Evolutionary conservation across 2,888 invertebrate genomes (phyloP).

Genomic region (Latrodectus hesperus): DNA sequence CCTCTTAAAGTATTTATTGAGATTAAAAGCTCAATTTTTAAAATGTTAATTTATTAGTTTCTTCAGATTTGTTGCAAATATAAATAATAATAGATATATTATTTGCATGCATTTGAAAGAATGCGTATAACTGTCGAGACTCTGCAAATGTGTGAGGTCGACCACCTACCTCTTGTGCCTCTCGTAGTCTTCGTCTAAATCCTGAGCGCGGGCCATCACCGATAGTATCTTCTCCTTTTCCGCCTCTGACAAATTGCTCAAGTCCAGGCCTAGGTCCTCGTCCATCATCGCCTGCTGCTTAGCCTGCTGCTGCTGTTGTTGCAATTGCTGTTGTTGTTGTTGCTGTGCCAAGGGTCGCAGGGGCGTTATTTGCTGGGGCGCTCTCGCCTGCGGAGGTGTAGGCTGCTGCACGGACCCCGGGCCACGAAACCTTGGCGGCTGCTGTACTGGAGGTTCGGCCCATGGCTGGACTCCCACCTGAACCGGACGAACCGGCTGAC

Average conservation of each 20-base stretch:
- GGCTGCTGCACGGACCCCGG: slow-evolving; percentile 25
- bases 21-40: too few species aligned
- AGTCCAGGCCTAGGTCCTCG: slow-evolving; percentile 76
- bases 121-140: too few species aligned
- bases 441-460: slow-evolving; percentile 65
- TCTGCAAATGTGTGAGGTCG: too few species aligned
- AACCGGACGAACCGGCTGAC: slow-evolving; percentile 19
- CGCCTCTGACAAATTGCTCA: slow-evolving; percentile 79
- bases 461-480: slow-evolving; percentile 68
- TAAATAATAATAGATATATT: too few species aligned
- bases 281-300: background rate
- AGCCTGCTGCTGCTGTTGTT: slow-evolving; percentile 19
- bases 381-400: background rate
- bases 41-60: too few species aligned
- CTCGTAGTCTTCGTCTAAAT: slow-evolving; percentile 74
- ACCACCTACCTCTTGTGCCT: slow-evolving; percentile 58
- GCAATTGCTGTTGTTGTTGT: slow-evolving; percentile 47
- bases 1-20: too few species aligned
- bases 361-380: slow-evolving; percentile 5
- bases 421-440: slow-evolving; percentile 34
- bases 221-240: slow-evolving; percentile 80
- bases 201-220: slow-evolving; percentile 80
- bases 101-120: too few species aligned
- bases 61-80: too few species aligned
- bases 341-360: slow-evolving; percentile 23